Conservation (phyloP, 1,140 invertebrate genomes). For the Drosophila triauraria region DNA sequence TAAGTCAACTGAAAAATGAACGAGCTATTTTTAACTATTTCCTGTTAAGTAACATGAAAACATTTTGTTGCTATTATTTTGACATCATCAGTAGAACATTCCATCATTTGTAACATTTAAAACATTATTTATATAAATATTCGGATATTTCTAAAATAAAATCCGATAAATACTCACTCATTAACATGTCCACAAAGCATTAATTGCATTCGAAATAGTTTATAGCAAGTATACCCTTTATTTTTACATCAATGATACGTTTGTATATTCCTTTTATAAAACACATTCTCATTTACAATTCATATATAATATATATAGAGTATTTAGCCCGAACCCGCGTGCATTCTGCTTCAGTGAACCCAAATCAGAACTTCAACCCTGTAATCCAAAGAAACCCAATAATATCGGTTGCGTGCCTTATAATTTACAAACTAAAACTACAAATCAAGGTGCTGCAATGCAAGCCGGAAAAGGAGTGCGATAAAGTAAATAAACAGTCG, state of each 20-base stretch:
- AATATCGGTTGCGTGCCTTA: not conserved
- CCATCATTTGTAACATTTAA: too few species aligned
- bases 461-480: not conserved
- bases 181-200: not conserved
- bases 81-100: too few species aligned
- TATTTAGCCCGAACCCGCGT: not conserved
- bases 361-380: not conserved
- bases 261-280: slow-evolving; percentile 10
- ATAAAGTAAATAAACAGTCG: not conserved
- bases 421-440: not conserved
- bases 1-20: too few species aligned
- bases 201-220: not conserved
- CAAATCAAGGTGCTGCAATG: slow-evolving; percentile 2
- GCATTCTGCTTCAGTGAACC: slow-evolving; percentile 1
- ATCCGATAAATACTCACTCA: not conserved
- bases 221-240: slow-evolving; percentile 12
- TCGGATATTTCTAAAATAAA: too few species aligned
- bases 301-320: not conserved
- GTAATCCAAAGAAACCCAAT: not conserved
- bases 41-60: too few species aligned
- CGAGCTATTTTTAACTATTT: too few species aligned
- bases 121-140: too few species aligned
- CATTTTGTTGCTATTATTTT: too few species aligned
- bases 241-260: slow-evolving; percentile 8
- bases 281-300: slow-evolving; percentile 12